Conservation (phyloP, 2,888 invertebrate genomes). For the Hartigia nigra region DNA sequence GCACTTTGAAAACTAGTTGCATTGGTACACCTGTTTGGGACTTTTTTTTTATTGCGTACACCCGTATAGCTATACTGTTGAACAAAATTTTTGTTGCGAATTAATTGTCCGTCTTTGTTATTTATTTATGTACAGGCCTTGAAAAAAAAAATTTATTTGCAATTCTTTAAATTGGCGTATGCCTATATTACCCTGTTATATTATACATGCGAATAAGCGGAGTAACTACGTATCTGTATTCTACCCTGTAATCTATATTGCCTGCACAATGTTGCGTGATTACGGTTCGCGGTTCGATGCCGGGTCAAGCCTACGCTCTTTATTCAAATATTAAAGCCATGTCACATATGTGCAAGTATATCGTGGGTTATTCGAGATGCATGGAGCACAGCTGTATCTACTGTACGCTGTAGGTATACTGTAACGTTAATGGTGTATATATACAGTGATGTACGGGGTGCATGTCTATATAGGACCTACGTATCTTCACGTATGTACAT, state of each 20-base stretch:
- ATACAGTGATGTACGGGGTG: background rate
- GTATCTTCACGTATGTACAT: background rate
- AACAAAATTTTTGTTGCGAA: background rate
- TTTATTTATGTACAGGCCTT: too few species aligned
- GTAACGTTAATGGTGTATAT: background rate
- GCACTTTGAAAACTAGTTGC: background rate
- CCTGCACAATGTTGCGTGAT: conserved; percentile 56
- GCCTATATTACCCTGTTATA: background rate
- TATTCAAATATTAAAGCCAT: conserved; percentile 53
- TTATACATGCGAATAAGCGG: background rate
- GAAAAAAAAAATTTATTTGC: background rate
- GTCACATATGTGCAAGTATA: conserved; percentile 10
- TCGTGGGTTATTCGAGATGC: background rate
- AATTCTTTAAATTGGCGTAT: too few species aligned
- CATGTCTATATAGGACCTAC: background rate
- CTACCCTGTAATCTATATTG: conserved; percentile 55
- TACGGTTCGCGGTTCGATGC: conserved; percentile 35
- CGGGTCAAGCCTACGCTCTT: conserved; percentile 49
- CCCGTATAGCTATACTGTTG: background rate
- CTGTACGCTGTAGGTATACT: background rate
- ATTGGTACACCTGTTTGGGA: background rate
- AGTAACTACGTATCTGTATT: background rate
- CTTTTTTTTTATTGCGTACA: background rate
- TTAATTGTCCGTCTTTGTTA: too few species aligned
- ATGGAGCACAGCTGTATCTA: background rate